Conservation (phyloP, 2,797 vertebrate genomes). For the Sciurus carolinensis region DNA sequence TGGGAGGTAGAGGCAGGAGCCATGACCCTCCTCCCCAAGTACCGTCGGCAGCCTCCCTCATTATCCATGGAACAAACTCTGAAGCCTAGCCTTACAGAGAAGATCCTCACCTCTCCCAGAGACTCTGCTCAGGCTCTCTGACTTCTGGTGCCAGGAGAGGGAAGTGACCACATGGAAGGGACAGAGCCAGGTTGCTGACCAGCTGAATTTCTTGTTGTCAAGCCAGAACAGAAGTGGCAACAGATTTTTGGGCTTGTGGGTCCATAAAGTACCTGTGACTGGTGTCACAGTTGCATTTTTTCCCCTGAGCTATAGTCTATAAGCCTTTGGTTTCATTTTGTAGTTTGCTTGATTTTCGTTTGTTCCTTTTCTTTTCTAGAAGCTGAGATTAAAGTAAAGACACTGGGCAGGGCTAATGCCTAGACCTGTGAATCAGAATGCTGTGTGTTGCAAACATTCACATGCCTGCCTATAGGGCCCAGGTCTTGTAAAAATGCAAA, state of each 20-base stretch:
- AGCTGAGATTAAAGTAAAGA: constrained; percentile 8
- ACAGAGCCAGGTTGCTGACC: neutral
- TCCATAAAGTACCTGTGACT: neutral
- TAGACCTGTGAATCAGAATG: neutral
- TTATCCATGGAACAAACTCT: neutral
- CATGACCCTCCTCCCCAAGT: neutral
- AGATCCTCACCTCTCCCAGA: neutral
- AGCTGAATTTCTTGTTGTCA: neutral
- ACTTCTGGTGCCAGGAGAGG: neutral
- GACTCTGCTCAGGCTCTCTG: neutral
- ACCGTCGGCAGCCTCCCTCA: fast-evolving
- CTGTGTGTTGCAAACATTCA: neutral
- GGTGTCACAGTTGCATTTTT: neutral
- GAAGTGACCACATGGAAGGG: neutral
- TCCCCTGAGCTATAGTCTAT: neutral
- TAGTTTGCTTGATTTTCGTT: neutral
- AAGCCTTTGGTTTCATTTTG: neutral
- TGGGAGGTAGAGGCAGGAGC: too few relatives aligned
- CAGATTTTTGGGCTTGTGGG: too few relatives aligned
- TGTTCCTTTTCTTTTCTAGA: neutral
- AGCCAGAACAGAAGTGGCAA: neutral
- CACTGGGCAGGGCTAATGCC: neutral
- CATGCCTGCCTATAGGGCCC: neutral
- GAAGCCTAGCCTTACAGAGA: neutral
- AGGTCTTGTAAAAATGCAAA: neutral